Percentiles rank a stretch among this genome's conserved stretches.
These are phyloP conservation scores for Agapetus fuscipes DNA, from an alignment of 2,888 invertebrate genomes.

Conservation along the genomic window DNA sequence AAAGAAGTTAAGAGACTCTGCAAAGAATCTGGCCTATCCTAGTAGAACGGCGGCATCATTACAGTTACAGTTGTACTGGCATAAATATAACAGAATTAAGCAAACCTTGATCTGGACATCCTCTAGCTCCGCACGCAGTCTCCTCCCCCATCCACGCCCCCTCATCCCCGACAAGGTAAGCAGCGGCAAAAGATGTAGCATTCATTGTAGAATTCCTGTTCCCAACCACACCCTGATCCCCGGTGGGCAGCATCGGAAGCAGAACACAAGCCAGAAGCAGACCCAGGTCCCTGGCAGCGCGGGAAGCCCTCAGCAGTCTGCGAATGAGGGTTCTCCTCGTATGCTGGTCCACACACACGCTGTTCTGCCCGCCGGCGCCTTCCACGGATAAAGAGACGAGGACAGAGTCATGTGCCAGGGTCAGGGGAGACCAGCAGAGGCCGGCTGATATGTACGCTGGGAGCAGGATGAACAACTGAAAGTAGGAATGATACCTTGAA, in stretches of 20 bases:
- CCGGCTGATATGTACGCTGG: conserved; percentile 49
- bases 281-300: conserved; percentile 40
- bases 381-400: conserved; percentile 49
- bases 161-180: no score
- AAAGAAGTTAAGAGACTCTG: no score
- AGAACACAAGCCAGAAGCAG: conserved; percentile 36
- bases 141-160: conserved; percentile 11
- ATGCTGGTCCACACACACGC: not conserved
- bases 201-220: no score
- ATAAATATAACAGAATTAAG: no score
- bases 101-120: conserved; percentile 17
- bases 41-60: no score
- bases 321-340: conserved; percentile 31
- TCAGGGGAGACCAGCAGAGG: conserved; percentile 46
- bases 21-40: no score
- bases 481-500: conserved; percentile 30
- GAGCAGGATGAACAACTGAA: conserved; percentile 41
- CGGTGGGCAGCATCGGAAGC: conserved; percentile 23
- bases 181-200: no score
- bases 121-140: conserved; percentile 16
- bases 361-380: not conserved
- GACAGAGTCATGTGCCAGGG: conserved; percentile 46
- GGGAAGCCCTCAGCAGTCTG: conserved; percentile 35
- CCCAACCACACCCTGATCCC: no score
- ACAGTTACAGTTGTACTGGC: no score